Evolutionary conservation across 2,113 vertebrate species (phyloP).

Genomic region (Sigmodon hispidus): DNA sequence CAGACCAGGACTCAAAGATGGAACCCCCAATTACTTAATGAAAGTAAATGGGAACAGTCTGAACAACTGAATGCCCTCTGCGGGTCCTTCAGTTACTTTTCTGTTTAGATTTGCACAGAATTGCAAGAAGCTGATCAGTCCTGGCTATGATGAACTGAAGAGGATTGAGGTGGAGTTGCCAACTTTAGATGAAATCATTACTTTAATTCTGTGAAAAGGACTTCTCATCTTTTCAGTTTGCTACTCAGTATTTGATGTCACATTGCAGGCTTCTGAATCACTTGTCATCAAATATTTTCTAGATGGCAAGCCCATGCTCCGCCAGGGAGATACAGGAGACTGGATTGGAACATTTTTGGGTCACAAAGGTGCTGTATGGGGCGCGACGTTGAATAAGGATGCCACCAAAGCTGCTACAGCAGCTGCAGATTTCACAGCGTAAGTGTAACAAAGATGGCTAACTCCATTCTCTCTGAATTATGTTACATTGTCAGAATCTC

Average conservation of each 20-base stretch:
- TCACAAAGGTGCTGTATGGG: conserved; percentile 99
- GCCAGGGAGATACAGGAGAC: conserved; percentile 99
- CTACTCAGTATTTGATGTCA: neutral
- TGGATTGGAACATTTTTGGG: conserved; percentile 99
- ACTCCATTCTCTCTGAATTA: neutral
- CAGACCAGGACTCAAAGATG: neutral
- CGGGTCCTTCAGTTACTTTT: neutral
- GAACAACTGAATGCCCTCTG: neutral
- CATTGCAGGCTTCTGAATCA: neutral
- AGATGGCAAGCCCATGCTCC: conserved; percentile 99
- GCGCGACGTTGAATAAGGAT: conserved; percentile 96
- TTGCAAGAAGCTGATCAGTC: too few relatives aligned
- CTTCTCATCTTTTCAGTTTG: neutral
- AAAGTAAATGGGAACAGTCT: neutral
- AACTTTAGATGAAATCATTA: conserved; percentile 54
- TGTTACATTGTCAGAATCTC: neutral
- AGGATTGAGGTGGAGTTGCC: neutral
- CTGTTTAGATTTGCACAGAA: conserved; percentile 47
- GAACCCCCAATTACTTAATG: neutral
- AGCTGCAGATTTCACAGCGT: conserved; percentile 99
- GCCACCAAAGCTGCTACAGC: conserved; percentile 98
- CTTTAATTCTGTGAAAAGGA: conserved; percentile 58
- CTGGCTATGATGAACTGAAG: conserved; percentile 28
- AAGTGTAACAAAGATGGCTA: conserved; percentile 81
- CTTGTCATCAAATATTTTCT: conserved; percentile 35